phyloP scores from a whole-genome alignment of 2,888 invertebrate species.

The Drosophila setosimentum region DNA sequence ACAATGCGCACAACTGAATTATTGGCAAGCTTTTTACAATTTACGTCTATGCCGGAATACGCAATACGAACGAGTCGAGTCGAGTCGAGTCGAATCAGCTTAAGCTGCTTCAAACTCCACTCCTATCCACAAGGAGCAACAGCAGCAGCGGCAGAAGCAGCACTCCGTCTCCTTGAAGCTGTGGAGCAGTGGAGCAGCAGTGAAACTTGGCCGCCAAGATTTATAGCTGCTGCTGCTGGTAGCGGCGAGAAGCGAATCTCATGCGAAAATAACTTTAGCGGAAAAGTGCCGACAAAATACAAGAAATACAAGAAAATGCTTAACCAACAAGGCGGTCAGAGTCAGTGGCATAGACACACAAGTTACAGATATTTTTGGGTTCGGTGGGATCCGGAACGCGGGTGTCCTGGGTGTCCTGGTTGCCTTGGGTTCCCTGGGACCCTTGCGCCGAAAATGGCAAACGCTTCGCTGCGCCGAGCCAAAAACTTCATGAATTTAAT shows the following conservation, averaged over 20 bases:
- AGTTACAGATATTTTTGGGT: conserved; percentile 46
- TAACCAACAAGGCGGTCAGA: conserved; percentile 71
- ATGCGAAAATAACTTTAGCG: conserved; percentile 78
- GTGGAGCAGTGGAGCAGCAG: conserved; percentile 36
- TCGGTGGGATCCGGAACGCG: conserved; percentile 26
- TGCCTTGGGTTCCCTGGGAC: conserved; percentile 1
- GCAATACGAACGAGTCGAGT: background rate
- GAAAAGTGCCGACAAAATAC: conserved; percentile 79
- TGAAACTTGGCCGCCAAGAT: conserved; percentile 61
- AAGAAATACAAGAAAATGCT: conserved; percentile 78
- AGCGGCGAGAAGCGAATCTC: conserved; percentile 50
- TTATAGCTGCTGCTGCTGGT: conserved; percentile 55
- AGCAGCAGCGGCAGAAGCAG: conserved; percentile 6
- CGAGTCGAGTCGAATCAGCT: conserved; percentile 33
- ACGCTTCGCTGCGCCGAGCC: conserved; percentile 59
- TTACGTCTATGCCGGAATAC: conserved; percentile 22
- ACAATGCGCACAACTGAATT: conserved; percentile 53
- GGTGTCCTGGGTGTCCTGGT: background rate
- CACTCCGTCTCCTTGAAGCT: conserved; percentile 12
- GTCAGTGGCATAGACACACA: conserved; percentile 22
- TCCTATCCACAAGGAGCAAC: conserved; percentile 8
- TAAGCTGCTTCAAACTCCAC: conserved; percentile 58
- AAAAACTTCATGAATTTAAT: conserved; percentile 80
- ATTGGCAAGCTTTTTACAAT: conserved; percentile 63
- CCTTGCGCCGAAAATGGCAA: conserved; percentile 47